Evolutionary conservation across 2,888 invertebrate genomes (phyloP).

Genomic region (Ophion obscuratus): DNA sequence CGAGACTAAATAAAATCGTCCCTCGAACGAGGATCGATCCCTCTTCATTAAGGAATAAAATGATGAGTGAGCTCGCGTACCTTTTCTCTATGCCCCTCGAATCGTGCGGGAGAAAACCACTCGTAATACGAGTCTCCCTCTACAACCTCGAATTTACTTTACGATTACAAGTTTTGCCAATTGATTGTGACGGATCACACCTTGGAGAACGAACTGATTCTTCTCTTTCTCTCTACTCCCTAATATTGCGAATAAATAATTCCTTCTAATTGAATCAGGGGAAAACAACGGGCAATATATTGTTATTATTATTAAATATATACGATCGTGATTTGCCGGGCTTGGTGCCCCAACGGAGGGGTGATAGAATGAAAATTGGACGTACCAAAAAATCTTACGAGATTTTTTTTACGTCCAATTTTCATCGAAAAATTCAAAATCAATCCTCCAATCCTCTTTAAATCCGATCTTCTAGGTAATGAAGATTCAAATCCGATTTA

Average conservation of each 20-base stretch:
- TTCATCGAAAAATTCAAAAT: too few relatives aligned
- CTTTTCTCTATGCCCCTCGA: background rate
- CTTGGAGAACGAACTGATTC: background rate
- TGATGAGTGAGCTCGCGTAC: background rate
- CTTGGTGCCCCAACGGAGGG: too few relatives aligned
- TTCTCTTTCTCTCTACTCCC: background rate
- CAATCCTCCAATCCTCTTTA: too few relatives aligned
- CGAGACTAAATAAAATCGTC: constrained; percentile 4
- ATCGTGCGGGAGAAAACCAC: background rate
- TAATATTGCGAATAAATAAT: background rate
- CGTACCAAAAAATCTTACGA: too few relatives aligned
- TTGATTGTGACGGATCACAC: background rate
- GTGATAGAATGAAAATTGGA: too few relatives aligned
- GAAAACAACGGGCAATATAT: background rate
- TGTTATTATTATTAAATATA: background rate
- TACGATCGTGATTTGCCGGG: background rate
- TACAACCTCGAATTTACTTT: background rate
- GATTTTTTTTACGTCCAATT: too few relatives aligned
- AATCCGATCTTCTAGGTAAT: too few relatives aligned
- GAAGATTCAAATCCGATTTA: too few relatives aligned
- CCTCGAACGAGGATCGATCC: constrained; percentile 14
- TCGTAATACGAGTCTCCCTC: background rate
- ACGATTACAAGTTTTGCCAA: background rate
- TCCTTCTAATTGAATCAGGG: background rate
- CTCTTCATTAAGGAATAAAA: constrained; percentile 23